Base-by-base conservation (phyloP, 2,797 vertebrate genomes). In the Oreochromis grahami region DNA sequence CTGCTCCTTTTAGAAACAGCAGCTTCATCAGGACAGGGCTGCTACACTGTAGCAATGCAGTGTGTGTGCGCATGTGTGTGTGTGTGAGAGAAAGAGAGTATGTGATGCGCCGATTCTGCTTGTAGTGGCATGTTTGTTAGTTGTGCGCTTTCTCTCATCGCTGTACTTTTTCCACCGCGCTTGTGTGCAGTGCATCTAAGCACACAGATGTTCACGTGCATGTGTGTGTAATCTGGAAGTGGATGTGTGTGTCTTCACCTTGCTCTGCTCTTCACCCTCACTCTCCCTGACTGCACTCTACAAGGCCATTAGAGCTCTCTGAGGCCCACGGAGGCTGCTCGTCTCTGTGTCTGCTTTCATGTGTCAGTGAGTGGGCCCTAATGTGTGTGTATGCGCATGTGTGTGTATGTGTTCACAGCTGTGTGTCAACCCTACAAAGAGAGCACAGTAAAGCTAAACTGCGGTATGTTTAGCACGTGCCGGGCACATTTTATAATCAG, bases 1-100 rank as follows among this genome's bases (percentile, higher is more conserved):
- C 89, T 88, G 94, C 96, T 96, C 91, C 95, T 96, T 96, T 97
- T 96, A 97, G 96, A 96, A 96, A 96, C 88, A 93, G 95, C 95
- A 93, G 94, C 95, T 97, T 96, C 95, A 96, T 96, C 95, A 96
- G 96, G 96, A 96, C 96, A 94, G 93, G 89, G 84, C 91, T 84
- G 93, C 93, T 94, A 95, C 89, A 96, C 95, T 93, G 92, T 92
- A 90, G 92, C 92, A 91, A 89, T 93, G 93, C 93, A 89, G 93
- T 36, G 81, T 80, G 79, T 56, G 78, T 68, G 56, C 55, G 81
- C 78, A 56, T 85, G 78, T 79, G 81, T 89, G 81, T 70, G 82
- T 36, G 76, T 70, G 84, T 63, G 77, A 21, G 36, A 21, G 34
- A 50, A 34, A 70, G 55, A 65, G 29, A 77, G 84, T 63, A 77